phyloP scores from a whole-genome alignment of 2,888 invertebrate genomes.

The Poecilus cupreus region DNA sequence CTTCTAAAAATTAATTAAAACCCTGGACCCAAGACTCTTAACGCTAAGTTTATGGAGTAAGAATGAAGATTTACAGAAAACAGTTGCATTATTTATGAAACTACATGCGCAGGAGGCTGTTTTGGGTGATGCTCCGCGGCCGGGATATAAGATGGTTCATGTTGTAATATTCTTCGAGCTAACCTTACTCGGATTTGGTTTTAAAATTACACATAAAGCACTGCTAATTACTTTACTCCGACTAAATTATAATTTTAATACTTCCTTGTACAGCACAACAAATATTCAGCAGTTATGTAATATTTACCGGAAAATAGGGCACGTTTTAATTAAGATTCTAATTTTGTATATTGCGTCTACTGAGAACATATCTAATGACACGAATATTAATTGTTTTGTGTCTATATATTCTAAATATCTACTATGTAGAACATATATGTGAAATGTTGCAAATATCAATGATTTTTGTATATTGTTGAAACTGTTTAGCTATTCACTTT shows the following conservation, averaged over 20 bases:
- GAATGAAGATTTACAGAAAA: conserved; percentile 40
- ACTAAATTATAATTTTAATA: not conserved
- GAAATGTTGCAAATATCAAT: no score
- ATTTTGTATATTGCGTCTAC: no score
- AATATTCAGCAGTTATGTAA: no score
- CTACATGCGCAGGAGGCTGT: conserved; percentile 1
- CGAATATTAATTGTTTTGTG: no score
- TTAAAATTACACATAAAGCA: not conserved
- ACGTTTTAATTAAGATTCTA: no score
- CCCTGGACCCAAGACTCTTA: conserved; percentile 12
- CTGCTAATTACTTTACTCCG: not conserved
- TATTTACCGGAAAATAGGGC: no score
- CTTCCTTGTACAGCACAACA: no score
- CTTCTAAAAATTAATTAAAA: conserved; percentile 51
- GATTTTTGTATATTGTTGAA: no score
- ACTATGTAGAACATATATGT: no score
- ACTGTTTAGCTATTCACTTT: no score
- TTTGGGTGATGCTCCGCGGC: not conserved
- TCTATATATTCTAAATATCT: no score
- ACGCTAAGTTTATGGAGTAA: conserved; percentile 38
- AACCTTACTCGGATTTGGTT: conserved; percentile 16
- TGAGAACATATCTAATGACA: no score
- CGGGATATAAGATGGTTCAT: conserved; percentile 24
- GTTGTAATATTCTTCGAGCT: not conserved
- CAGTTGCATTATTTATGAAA: conserved; percentile 39